phyloP scores from a whole-genome alignment of 2,797 vertebrate species.

The Schizothorax lantsangensis region DNA sequence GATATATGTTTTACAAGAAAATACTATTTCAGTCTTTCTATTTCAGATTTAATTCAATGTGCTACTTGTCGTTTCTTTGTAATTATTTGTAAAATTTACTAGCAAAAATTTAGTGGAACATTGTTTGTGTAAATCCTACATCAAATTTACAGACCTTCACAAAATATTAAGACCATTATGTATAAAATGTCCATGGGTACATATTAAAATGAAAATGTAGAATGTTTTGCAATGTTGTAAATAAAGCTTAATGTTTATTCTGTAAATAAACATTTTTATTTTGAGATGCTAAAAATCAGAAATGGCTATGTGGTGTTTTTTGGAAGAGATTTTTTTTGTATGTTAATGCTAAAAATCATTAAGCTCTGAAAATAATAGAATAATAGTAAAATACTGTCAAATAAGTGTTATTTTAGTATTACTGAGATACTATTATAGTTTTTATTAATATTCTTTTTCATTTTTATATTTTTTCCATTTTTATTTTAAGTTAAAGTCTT shows the following conservation, averaged over 20 bases:
- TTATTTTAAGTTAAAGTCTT: neutral
- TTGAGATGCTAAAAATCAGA: neutral
- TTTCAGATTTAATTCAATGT: neutral
- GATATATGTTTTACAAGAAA: neutral
- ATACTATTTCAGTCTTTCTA: neutral
- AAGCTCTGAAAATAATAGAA: neutral
- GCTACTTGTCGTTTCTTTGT: neutral
- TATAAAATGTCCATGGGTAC: neutral
- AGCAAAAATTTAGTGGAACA: neutral
- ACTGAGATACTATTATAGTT: neutral
- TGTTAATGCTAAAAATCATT: neutral
- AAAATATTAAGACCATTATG: constrained; percentile 55
- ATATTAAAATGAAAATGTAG: neutral
- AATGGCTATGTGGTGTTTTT: neutral
- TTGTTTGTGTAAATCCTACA: neutral
- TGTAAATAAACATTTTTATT: neutral
- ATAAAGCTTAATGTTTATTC: neutral
- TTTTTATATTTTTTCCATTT: too few species aligned
- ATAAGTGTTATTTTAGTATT: neutral
- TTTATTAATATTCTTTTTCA: too few species aligned
- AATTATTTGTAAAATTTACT: neutral
- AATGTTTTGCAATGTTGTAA: neutral
- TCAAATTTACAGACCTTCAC: constrained; percentile 73
- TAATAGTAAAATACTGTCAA: neutral
- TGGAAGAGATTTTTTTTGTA: neutral